Evolutionary conservation across 2,113 vertebrate genomes (phyloP).

Genomic region (Cranoglanis bouderius): DNA sequence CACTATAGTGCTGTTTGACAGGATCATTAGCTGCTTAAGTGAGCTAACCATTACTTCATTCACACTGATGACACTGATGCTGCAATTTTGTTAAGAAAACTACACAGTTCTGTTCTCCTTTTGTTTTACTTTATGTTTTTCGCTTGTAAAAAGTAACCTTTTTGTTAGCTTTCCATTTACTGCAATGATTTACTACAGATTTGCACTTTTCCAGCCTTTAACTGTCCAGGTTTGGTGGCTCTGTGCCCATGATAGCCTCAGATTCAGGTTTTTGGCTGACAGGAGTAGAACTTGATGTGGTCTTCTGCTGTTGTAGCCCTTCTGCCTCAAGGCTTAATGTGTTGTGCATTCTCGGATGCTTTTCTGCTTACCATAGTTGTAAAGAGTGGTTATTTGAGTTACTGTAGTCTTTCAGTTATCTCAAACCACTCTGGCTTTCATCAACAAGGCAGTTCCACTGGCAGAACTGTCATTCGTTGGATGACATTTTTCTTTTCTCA

Average conservation of each 20-base stretch:
- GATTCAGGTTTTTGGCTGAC: not conserved
- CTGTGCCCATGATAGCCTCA: not conserved
- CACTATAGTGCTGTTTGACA: constrained; percentile 7
- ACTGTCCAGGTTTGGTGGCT: not conserved
- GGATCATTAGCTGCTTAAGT: not conserved
- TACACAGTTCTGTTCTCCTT: not conserved
- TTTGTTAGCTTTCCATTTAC: not conserved
- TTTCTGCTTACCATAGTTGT: not conserved
- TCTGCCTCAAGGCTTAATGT: not conserved
- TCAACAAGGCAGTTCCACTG: not conserved
- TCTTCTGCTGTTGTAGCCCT: not conserved
- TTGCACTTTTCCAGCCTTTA: not conserved
- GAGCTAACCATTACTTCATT: not conserved
- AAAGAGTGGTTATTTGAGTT: not conserved
- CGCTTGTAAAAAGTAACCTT: not conserved
- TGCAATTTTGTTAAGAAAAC: not conserved
- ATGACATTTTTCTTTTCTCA: not conserved
- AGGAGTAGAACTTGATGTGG: not conserved
- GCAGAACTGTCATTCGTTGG: not conserved
- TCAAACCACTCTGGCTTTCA: not conserved
- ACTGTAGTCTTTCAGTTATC: not conserved
- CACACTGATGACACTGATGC: not conserved
- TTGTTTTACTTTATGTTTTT: not conserved
- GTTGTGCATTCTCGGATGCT: not conserved
- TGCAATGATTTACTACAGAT: not conserved